Evolutionary conservation across 2,113 vertebrate genomes (phyloP).

Genomic region (Neogale vison): DNA sequence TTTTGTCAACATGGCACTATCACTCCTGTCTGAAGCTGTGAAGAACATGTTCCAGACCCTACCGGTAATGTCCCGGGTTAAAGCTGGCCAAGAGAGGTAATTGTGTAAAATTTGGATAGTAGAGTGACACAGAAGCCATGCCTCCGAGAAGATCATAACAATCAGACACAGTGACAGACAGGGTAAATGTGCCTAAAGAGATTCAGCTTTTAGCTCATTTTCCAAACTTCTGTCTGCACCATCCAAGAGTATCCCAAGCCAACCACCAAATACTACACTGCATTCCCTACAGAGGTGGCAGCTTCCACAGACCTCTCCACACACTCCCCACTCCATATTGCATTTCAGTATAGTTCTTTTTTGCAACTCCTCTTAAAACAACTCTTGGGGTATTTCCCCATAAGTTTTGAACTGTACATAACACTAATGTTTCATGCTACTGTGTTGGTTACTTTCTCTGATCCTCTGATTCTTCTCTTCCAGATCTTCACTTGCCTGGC

Average conservation of each 20-base stretch:
- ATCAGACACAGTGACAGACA: not conserved
- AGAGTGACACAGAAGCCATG: not conserved
- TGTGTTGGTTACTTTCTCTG: not conserved
- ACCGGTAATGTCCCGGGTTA: not conserved
- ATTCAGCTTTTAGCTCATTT: not conserved
- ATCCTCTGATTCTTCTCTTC: not conserved
- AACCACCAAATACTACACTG: not conserved
- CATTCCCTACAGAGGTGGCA: not conserved
- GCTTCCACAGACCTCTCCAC: not conserved
- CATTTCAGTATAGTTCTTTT: not conserved
- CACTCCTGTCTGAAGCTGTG: not conserved
- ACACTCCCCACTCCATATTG: not conserved
- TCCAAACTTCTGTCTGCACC: not conserved
- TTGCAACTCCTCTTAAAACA: not conserved
- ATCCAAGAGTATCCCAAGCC: not conserved
- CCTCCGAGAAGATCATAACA: not conserved
- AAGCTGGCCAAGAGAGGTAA: not conserved
- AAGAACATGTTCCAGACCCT: not conserved
- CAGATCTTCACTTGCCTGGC: not conserved
- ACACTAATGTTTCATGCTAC: not conserved
- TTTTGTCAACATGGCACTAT: not conserved
- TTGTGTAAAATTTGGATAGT: not conserved
- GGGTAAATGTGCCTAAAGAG: not conserved
- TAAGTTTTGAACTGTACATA: not conserved
- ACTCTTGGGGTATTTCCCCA: not conserved